A percentile compares a stretch with the other conserved stretches of the same genome.
Conservation (phyloP, 2,888 invertebrate species). For the Sinopyrophorus schimmeli region DNA sequence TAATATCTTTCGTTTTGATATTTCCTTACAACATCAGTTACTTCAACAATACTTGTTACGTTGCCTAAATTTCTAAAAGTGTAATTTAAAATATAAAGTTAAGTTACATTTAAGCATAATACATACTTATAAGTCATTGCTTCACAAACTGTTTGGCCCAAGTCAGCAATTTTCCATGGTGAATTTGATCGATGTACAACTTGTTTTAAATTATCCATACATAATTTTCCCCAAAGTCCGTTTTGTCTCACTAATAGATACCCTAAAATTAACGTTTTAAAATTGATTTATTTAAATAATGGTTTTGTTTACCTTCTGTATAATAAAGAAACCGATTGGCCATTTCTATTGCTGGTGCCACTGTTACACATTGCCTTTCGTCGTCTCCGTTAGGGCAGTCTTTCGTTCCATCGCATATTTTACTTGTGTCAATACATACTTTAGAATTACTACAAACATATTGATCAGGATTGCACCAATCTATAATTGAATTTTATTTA, state of each 20-base stretch:
- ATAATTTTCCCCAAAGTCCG: constrained; percentile 78
- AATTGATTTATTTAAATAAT: constrained; percentile 1
- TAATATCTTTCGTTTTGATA: constrained; percentile 54
- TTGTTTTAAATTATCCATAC: constrained; percentile 68
- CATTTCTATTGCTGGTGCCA: constrained; percentile 60
- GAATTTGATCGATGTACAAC: constrained; percentile 62
- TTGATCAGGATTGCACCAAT: constrained; percentile 73
- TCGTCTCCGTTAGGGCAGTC: constrained; percentile 78
- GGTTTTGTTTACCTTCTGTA: constrained; percentile 58
- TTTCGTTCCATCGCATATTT: constrained; percentile 71
- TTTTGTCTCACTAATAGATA: constrained; percentile 74
- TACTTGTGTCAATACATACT: constrained; percentile 66
- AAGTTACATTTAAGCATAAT: too few species aligned
- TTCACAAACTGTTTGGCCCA: constrained; percentile 75
- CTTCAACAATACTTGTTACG: too few species aligned
- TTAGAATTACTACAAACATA: constrained; percentile 75
- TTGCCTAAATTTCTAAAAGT: too few species aligned
- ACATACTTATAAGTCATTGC: constrained; percentile 76
- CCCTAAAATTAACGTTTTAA: constrained; percentile 55
- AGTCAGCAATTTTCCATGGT: constrained; percentile 67
- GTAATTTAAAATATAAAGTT: too few species aligned
- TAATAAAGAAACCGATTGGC: constrained; percentile 66
- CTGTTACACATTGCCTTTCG: constrained; percentile 73
- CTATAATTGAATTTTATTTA: constrained; percentile 51
- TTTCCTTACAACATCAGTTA: too few species aligned